Evolutionary conservation across 1,140 invertebrate genomes (phyloP), one percentile per base, ranked within the genome.

Genomic region (Triops cancriformis): DNA sequence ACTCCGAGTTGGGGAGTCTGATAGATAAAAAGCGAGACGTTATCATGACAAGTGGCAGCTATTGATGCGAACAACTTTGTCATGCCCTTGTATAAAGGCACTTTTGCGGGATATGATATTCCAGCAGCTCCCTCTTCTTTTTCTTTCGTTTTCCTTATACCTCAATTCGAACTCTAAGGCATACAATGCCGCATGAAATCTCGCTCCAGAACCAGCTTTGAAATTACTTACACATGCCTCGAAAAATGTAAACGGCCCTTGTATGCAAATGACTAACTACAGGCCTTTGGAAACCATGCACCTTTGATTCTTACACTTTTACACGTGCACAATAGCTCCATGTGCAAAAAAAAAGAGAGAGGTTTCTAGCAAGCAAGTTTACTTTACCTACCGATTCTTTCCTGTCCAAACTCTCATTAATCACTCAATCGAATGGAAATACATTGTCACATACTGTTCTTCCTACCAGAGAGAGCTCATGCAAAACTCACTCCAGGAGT

Each of bases 51-150:
- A 64, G 51, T 64, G 51, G 51, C 51, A 64, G 51, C 51, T 64
- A 64, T 64, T 64, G 51, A 64, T 64, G 51, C 51, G 51, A 64
- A 64, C 51, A 64, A 64, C 51, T 64, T 64, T 64, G 51, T 64
- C 51, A 64, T 64, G 51, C 51, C 51, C 14, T 23, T 64, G 9
- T 64, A 64, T 23, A 64, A 18, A 64, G 18, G 23, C 14, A 18
- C n/a, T 1, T 23, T n/a, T 64, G 11, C 18, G 14, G 51, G 51
- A 18, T 64, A 23, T 18, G 51, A 23, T 64, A 64, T 64, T 64
- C 51, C 51, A 14, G 31, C 31, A 37, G 31, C 31, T 37, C 31
- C 31, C 31, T 37, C 31, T 37, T 37, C 31, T 7, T 37, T 7
- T 37, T 37, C 31, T 37, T 37, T 37, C 31, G 31, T 37, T 37